Conservation (phyloP, 2,113 vertebrate genomes). For the Xenopus borealis region DNA sequence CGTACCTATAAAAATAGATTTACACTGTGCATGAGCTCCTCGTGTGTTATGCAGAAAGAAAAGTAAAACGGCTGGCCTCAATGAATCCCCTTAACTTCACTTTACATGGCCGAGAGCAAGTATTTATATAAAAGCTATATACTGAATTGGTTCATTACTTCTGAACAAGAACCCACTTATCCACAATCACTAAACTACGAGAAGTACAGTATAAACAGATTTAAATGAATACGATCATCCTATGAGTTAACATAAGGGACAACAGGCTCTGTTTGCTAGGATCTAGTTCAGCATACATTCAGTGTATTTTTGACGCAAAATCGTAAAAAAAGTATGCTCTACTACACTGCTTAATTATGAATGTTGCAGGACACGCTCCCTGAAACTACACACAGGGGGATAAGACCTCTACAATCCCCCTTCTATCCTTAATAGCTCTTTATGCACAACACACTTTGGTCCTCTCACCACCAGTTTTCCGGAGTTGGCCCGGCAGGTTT, state of each 20-base stretch:
- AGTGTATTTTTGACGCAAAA: neutral
- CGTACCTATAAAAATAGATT: no score
- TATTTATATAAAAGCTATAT: no score
- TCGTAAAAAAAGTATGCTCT: neutral
- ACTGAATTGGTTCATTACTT: no score
- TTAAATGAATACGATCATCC: neutral
- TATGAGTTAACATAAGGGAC: neutral
- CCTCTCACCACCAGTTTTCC: neutral
- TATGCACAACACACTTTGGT: neutral
- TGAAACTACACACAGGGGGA: neutral
- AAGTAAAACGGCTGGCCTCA: no score
- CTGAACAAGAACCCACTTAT: no score
- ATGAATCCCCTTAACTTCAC: no score
- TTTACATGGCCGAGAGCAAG: no score
- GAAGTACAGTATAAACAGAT: no score
- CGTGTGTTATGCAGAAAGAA: no score
- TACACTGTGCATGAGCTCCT: no score
- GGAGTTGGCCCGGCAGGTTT: neutral
- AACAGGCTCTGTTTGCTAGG: neutral
- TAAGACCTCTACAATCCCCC: neutral
- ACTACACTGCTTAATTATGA: neutral
- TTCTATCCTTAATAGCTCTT: slow-evolving; percentile 1
- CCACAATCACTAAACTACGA: no score
- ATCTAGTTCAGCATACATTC: neutral
- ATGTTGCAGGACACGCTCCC: neutral